Conservation (phyloP, 2,888 invertebrate genomes). For the Xanthorhoe spadicearia region DNA sequence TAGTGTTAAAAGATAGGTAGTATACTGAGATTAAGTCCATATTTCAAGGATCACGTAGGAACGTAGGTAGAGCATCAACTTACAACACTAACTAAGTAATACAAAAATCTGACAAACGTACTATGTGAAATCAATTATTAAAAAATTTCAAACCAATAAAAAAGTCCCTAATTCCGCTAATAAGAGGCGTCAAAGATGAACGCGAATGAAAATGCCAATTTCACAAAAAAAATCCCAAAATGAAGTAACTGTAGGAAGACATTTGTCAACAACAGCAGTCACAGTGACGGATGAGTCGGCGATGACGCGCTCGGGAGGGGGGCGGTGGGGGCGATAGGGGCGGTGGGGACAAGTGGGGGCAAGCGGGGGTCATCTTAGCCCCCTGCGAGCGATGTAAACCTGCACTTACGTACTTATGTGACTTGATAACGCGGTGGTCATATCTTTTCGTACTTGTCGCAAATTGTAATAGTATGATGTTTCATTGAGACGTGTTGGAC, state of each 20-base stretch:
- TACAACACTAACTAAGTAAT: neutral
- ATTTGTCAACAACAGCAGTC: slow-evolving; percentile 72
- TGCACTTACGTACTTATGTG: slow-evolving; percentile 40
- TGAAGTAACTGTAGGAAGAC: slow-evolving; percentile 60
- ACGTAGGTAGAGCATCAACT: neutral
- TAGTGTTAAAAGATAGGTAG: too few species aligned
- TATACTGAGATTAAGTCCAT: too few species aligned
- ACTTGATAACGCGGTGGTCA: slow-evolving; percentile 35
- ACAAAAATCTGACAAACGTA: too few species aligned
- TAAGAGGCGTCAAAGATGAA: slow-evolving; percentile 1
- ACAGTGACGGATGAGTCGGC: slow-evolving; percentile 67
- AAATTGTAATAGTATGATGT: neutral
- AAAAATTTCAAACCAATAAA: neutral
- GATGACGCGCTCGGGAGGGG: slow-evolving; percentile 51
- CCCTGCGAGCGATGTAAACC: slow-evolving; percentile 34
- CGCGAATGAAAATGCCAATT: slow-evolving; percentile 48
- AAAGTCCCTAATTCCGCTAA: neutral
- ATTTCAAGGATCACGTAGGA: too few species aligned
- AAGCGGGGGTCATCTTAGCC: slow-evolving; percentile 39
- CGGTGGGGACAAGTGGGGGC: slow-evolving; percentile 23
- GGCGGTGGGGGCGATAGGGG: slow-evolving; percentile 27
- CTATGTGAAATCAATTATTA: too few species aligned
- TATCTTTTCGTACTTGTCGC: slow-evolving; percentile 17
- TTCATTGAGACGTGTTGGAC: too few species aligned
- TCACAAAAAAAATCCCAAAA: slow-evolving; percentile 53